These are phyloP conservation scores for Ovis canadensis DNA, from an alignment of 2,113 vertebrate genomes.

Conservation along the genomic window DNA sequence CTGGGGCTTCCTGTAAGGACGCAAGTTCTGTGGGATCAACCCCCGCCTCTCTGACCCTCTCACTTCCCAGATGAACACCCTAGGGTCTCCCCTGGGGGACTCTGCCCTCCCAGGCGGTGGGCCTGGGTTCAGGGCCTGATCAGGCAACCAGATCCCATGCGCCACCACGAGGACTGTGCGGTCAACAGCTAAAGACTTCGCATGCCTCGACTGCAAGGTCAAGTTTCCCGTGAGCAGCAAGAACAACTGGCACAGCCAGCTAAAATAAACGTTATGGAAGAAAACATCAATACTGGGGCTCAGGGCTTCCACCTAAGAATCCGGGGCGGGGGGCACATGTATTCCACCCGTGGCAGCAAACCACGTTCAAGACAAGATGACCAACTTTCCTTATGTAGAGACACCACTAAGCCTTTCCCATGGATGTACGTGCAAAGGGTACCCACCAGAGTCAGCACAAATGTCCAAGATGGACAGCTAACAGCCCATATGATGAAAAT, in stretches of 20 bases:
- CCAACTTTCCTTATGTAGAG: fast-evolving
- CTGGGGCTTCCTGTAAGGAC: no score
- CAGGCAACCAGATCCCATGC: not conserved
- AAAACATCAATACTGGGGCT: not conserved
- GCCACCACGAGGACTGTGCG: fast-evolving
- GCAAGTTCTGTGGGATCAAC: fast-evolving
- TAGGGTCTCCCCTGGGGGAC: no score
- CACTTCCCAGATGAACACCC: not conserved
- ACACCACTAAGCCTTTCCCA: not conserved
- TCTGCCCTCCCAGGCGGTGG: fast-evolving
- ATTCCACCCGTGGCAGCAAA: fast-evolving
- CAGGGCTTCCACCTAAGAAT: not conserved
- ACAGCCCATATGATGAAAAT: not conserved
- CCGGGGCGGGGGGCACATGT: fast-evolving
- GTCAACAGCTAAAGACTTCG: not conserved
- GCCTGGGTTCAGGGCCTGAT: fast-evolving
- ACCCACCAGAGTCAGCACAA: not conserved
- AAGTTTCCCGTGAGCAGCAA: fast-evolving
- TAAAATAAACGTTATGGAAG: fast-evolving
- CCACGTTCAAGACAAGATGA: not conserved
- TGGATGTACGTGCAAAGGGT: fast-evolving
- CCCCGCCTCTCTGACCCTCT: not conserved
- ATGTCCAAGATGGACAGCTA: not conserved
- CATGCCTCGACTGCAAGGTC: fast-evolving
- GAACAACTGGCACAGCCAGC: fast-evolving